phyloP scores from a whole-genome alignment of 2,888 invertebrate species.

The Phengaris arion region DNA sequence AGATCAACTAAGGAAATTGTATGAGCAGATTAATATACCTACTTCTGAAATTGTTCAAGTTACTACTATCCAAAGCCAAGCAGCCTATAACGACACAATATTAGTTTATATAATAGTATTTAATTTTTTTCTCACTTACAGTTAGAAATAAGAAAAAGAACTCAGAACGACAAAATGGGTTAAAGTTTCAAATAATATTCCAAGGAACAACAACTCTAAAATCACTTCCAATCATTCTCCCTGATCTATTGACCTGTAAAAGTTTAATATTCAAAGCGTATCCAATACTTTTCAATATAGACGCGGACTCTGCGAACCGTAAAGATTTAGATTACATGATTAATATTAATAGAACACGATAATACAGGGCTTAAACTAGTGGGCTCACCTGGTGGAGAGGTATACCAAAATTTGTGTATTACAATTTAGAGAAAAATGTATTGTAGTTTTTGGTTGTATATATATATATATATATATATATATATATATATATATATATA shows the following conservation, averaged over 20 bases:
- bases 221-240: slow-evolving; percentile 11
- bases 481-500: too few species aligned
- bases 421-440: not conserved
- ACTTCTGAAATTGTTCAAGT: too few species aligned
- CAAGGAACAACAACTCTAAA: not conserved
- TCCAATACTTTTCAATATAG: slow-evolving; percentile 19
- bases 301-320: not conserved
- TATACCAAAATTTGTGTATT: not conserved
- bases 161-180: not conserved
- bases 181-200: slow-evolving; percentile 28
- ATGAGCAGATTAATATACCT: too few species aligned
- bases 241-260: slow-evolving; percentile 23
- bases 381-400: not conserved
- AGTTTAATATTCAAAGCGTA: slow-evolving; percentile 22
- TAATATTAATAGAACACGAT: slow-evolving; percentile 11
- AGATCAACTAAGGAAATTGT: not conserved
- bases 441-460: not conserved
- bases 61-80: too few species aligned
- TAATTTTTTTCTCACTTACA: too few species aligned
- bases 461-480: too few species aligned
- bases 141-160: not conserved
- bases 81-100: too few species aligned
- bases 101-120: too few species aligned
- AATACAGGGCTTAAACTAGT: not conserved
- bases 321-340: slow-evolving; percentile 20